Base-by-base conservation (phyloP, 1,140 invertebrate genomes). In the Rhagoletis zephyria region DNA sequence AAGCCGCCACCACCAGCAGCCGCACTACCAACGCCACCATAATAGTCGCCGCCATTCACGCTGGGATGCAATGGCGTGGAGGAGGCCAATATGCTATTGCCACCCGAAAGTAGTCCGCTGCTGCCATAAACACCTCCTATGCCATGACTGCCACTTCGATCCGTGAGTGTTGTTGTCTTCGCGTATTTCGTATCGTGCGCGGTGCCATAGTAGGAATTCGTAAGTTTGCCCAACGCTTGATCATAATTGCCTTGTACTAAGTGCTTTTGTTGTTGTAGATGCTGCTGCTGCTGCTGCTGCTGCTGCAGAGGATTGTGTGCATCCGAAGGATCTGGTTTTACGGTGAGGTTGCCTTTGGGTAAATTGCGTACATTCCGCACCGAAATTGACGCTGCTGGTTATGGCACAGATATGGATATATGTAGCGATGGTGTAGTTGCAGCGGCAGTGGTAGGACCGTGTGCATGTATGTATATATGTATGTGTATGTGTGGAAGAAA, bases 351-450 rank as follows among this genome's bases (percentile, higher is more conserved):
- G 14, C 89, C 90, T 88, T 91, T 91, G 65, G 92, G 92, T 88
- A 93, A 89, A 87, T 92, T 93, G 87, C 90, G 90, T 6, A 93
- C 92, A 89, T 93, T 93, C 63, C 90, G 91, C 67, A 93, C 92
- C 30, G 92, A 93, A 85, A 93, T 93, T 42, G 92, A 93, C 77
- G 92, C 92, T 93, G 89, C 12, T 92, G 74, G 4, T 81, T 9
- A 2, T 30, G 67, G 67, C 42, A 48, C 16, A 40, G 4, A 3
- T 63, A 16, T 63, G 10, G 65, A 0, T 30, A 30, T 30, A 30
- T 30, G 30, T 30, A 56, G 51, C 51, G 51, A 3, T 10, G 30
- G 12, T 74, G 12, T 16, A 16, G 67, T 81, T 81, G 48, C 5
- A 81, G 42, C 48, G 12, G 67, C 61, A 3, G 4, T 64, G 61